Evolutionary conservation across 2,113 vertebrate genomes (phyloP), one percentile per base, ranked within the genome.

Genomic region (Salminus brasiliensis): DNA sequence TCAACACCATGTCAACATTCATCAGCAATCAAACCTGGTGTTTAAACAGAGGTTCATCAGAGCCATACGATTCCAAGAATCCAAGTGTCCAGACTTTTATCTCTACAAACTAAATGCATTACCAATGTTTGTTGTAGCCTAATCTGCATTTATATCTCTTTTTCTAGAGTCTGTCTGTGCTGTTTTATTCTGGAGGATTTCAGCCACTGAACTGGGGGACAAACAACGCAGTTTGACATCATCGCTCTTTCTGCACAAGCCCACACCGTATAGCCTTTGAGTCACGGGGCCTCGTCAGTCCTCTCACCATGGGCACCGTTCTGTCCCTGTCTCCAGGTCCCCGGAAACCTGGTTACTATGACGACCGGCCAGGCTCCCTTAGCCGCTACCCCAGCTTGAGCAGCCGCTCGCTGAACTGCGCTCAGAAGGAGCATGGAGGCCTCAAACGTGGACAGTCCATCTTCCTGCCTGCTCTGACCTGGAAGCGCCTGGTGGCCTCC

Each of bases 401-500:
- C 88, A 91, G 89, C 85, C 93, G 88, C 66, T 92, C 91, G 0
- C 89, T 93, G 47, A 92, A 90, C 85, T 55, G 52, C n/a, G 87
- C 85, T 65, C 93, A 93, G 83, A 93, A 93, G 8, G 94, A 95
- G 1, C 92, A 89, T 0, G 52, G 52, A 15, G 79, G 84, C 7
- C 82, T 93, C 39, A 94, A 92, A 81, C 86, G 93, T 1, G 91
- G 91, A 15, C 93, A 93, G 80, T 93, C 94, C 77, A 92, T 95
- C 79, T 92, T 95, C 79, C 92, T 95, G 1, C 93, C 94, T 0
- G 92, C 91, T 0, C 91, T 95, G 55, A 94, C 93, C 0, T 95
- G 94, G 94, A 95, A 95, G 78, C 91, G 94, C 1, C 89, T 95
- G 43, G 94, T 95, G 62, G 93, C 94, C 52, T 93, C 94, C 1